Base-by-base conservation (phyloP, 2,797 vertebrate genomes). In the Acrossocheilus wenchowensis region DNA sequence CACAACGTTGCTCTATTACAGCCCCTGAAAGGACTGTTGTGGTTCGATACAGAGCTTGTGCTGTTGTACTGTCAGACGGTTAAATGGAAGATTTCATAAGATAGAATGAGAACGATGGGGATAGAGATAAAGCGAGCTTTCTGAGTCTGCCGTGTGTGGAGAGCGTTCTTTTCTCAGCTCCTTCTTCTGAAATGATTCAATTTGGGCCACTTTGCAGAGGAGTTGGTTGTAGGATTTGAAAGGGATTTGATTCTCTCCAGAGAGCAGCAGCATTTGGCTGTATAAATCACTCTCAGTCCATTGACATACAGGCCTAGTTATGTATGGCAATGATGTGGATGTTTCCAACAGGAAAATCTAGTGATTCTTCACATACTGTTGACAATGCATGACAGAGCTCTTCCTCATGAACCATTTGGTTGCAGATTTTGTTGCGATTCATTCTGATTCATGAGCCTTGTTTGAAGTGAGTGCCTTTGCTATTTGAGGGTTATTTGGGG, bases 131-230 rank as follows among this genome's bases (percentile, higher is more conserved):
- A 81, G 39, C 81, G 17, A 36, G 77, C 73, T 68, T 14, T 84
- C 69, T 78, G 12, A 39, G 21, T 81, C 41, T 57, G 75, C 23
- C 26, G 39, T 62, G 86, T 73, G 75, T 54, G 57, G 26, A 78
- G 73, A 72, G n/a, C 5, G 23, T 84, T 79, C 68, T 19, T 68
- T 48, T 85, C 75, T 83, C 34, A 6, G 52, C 62, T 74, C 23
- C 85, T 85, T 73, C 60, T 88, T 41, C 52, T 60, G 73, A 83
- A 87, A 84, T 87, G 75, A 83, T 89, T 86, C 73, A 87, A 75
- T 78, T 86, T 84, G 60, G 78, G 82, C 39, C 81, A 85, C 78
- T 80, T 88, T 75, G 75, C 81, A 74, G 64, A 81, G 57, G 79
- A 86, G 80, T 52, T 88, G 78, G 79, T 71, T 73, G 78, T 82